These are phyloP conservation scores for Leucophenga montana DNA, from an alignment of 2,888 invertebrate species.

Conservation along the genomic window DNA sequence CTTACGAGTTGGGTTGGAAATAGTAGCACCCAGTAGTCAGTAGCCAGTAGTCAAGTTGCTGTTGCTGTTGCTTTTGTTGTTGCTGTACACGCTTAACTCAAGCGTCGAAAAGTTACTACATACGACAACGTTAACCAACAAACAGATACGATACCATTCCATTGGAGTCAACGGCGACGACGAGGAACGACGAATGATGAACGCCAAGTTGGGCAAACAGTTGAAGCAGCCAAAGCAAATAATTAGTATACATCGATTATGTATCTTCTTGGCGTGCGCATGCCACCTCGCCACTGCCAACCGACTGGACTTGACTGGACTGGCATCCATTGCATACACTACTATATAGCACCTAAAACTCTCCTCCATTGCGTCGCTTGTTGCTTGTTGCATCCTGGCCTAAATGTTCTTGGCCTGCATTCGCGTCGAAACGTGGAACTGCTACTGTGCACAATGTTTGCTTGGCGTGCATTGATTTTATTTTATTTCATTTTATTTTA, in stretches of 20 bases:
- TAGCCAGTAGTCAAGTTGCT: not conserved
- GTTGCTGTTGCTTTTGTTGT: not conserved
- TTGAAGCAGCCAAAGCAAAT: slow-evolving; percentile 58
- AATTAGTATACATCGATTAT: slow-evolving; percentile 66
- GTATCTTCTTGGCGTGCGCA: slow-evolving; percentile 48
- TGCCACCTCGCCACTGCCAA: slow-evolving; percentile 32
- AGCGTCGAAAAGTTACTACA: slow-evolving; percentile 2
- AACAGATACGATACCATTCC: too few relatives aligned
- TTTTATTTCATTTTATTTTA: not conserved
- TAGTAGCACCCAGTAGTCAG: not conserved
- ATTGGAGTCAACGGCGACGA: too few relatives aligned
- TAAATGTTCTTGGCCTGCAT: slow-evolving; percentile 16
- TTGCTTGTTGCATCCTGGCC: slow-evolving; percentile 2
- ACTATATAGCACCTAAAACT: not conserved
- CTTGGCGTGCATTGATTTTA: not conserved
- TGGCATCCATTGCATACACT: not conserved
- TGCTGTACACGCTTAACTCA: slow-evolving; percentile 3
- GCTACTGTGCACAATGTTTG: slow-evolving; percentile 19
- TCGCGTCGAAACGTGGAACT: slow-evolving; percentile 15
- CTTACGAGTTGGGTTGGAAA: not conserved
- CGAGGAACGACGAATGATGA: too few relatives aligned
- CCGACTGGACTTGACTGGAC: not conserved
- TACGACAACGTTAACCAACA: too few relatives aligned
- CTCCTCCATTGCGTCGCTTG: not conserved
- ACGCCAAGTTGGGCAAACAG: slow-evolving; percentile 2